A percentile compares a stretch with the other conserved stretches of the same genome.
phyloP scores from a whole-genome alignment of 2,888 invertebrate species.

The Cyclophora albipunctata region DNA sequence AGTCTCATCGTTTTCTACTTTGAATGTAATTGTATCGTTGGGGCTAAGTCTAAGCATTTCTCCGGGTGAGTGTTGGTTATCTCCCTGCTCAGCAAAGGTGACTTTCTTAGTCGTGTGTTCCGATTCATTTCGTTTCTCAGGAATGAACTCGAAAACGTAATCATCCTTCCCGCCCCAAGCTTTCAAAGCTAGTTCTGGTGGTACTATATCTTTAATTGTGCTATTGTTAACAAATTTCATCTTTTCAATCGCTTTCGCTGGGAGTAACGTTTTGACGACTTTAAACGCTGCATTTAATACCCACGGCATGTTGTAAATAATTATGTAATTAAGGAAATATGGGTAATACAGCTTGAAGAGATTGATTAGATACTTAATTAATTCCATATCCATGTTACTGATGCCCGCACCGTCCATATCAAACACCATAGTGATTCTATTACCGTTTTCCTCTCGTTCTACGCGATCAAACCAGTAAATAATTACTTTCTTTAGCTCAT shows the following conservation, averaged over 20 bases:
- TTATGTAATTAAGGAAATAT: slow-evolving; percentile 88
- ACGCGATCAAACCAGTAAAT: slow-evolving; percentile 91
- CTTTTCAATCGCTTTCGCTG: slow-evolving; percentile 90
- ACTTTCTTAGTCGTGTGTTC: slow-evolving; percentile 69
- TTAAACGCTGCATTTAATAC: slow-evolving; percentile 93
- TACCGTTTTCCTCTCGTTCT: slow-evolving; percentile 83
- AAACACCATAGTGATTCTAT: slow-evolving; percentile 88
- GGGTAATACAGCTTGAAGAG: slow-evolving; percentile 94
- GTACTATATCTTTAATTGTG: slow-evolving; percentile 82
- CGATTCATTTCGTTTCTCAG: slow-evolving; percentile 67
- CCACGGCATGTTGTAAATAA: slow-evolving; percentile 97
- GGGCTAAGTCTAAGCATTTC: slow-evolving; percentile 79
- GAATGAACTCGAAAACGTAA: slow-evolving; percentile 82
- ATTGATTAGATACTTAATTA: slow-evolving; percentile 89
- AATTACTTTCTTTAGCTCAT: slow-evolving; percentile 85
- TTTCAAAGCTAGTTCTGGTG: slow-evolving; percentile 82
- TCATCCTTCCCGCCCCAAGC: slow-evolving; percentile 88
- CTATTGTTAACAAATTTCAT: slow-evolving; percentile 89
- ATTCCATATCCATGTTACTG: slow-evolving; percentile 93
- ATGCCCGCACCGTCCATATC: slow-evolving; percentile 93
- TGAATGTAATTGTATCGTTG: slow-evolving; percentile 81
- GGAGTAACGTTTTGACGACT: slow-evolving; percentile 89
- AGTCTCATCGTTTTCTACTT: slow-evolving; percentile 79
- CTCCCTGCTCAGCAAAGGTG: slow-evolving; percentile 54
- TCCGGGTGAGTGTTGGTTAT: slow-evolving; percentile 55